Conservation (phyloP, 2,797 vertebrate species). For the Pantherophis vulpinus region DNA sequence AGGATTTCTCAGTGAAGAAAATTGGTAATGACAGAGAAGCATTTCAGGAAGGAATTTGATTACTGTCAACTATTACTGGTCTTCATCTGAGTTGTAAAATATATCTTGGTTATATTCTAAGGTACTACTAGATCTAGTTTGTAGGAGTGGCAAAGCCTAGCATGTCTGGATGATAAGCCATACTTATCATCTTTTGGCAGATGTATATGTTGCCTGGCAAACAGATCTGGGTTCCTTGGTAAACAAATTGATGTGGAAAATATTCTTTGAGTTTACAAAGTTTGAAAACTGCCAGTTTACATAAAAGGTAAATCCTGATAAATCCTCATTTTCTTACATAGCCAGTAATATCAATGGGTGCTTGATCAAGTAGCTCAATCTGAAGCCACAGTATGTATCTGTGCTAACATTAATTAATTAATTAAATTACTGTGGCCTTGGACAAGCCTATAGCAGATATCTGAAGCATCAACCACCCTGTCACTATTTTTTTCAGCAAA, state of each 20-base stretch:
- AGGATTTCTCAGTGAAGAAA: background rate
- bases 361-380: slow-evolving; percentile 22
- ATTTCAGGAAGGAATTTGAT: background rate
- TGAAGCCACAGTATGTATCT: background rate
- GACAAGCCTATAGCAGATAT: background rate
- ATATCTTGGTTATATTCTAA: background rate
- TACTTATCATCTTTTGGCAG: background rate
- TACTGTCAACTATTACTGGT: background rate
- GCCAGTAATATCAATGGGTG: slow-evolving; percentile 13
- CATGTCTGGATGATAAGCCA: background rate
- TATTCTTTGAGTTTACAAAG: background rate
- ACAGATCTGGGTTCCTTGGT: background rate
- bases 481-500: background rate
- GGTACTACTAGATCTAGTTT: background rate
- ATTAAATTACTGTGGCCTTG: background rate
- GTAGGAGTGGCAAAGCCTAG: background rate
- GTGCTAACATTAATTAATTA: background rate
- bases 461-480: background rate
- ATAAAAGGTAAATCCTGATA: slow-evolving; percentile 21
- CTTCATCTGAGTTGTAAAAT: background rate
- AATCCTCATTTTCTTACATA: slow-evolving; percentile 23
- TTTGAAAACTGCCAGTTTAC: slow-evolving; percentile 7
- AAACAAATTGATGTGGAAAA: background rate
- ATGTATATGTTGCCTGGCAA: background rate
- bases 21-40: background rate